Percentiles rank a stretch among this genome's conserved stretches.
These are phyloP conservation scores for Meandrusa payeni DNA, from an alignment of 2,888 invertebrate genomes.

Conservation along the genomic window DNA sequence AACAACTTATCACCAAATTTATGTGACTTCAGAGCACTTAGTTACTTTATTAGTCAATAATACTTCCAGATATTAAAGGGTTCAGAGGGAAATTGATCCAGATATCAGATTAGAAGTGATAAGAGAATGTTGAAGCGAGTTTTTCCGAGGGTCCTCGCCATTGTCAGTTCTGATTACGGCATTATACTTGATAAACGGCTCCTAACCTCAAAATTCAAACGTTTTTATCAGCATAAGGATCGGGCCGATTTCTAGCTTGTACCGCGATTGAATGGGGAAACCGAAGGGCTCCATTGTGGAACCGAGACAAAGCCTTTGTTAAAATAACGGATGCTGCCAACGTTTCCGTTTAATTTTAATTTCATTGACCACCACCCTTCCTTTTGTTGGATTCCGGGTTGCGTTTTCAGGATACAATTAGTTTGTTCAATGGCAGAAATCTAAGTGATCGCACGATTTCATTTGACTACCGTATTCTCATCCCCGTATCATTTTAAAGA, in stretches of 20 bases:
- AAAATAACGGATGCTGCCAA: conserved; percentile 27
- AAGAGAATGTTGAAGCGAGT: neutral
- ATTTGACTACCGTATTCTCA: no score
- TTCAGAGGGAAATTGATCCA: neutral
- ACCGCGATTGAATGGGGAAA: conserved; percentile 27
- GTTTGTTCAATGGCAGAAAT: no score
- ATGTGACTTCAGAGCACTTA: no score
- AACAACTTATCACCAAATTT: no score
- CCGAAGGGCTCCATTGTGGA: conserved; percentile 28
- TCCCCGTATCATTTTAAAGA: no score
- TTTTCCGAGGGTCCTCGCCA: neutral
- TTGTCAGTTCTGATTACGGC: conserved; percentile 9
- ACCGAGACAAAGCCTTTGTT: conserved; percentile 30
- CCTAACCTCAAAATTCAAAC: conserved; percentile 25
- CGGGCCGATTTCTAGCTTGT: conserved; percentile 17
- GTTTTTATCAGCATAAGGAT: conserved; percentile 25
- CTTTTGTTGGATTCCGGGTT: conserved; percentile 19
- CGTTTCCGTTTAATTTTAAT: conserved; percentile 19
- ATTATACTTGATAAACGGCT: conserved; percentile 25
- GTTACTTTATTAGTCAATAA: no score
- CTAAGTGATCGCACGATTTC: no score
- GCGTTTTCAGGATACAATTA: conserved; percentile 1
- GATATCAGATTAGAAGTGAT: neutral
- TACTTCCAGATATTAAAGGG: no score
- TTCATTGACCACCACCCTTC: conserved; percentile 24